These are phyloP conservation scores for Vannuccia rotundouncinata DNA, from an alignment of 2,888 invertebrate species.

Conservation along the genomic window DNA sequence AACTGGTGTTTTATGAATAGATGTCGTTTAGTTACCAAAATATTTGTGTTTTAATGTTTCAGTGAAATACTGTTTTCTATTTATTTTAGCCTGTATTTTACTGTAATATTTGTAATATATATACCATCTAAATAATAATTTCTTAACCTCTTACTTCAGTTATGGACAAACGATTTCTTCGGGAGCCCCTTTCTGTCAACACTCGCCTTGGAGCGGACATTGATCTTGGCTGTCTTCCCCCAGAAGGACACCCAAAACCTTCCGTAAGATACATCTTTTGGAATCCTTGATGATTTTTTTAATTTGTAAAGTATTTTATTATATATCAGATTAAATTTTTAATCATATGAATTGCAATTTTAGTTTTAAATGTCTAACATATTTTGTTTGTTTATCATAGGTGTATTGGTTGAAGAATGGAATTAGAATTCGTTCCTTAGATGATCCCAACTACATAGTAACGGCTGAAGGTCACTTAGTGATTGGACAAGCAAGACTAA, in stretches of 20 bases:
- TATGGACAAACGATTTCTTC: background rate
- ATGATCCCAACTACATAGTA: background rate
- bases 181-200: background rate
- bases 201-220: background rate
- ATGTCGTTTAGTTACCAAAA: no score
- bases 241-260: background rate
- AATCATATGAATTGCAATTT: no score
- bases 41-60: no score
- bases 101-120: no score
- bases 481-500: background rate
- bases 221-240: background rate
- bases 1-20: no score
- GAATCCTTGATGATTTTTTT: no score
- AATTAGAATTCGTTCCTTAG: background rate
- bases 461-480: background rate
- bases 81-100: no score
- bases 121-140: no score
- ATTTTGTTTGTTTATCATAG: background rate
- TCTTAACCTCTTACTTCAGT: background rate
- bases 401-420: background rate
- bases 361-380: no score
- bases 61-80: no score
- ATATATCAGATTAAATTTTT: no score
- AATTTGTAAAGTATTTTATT: no score
- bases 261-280: background rate